Evolutionary conservation across 2,113 vertebrate species (phyloP).

Genomic region (Pitta sordida): DNA sequence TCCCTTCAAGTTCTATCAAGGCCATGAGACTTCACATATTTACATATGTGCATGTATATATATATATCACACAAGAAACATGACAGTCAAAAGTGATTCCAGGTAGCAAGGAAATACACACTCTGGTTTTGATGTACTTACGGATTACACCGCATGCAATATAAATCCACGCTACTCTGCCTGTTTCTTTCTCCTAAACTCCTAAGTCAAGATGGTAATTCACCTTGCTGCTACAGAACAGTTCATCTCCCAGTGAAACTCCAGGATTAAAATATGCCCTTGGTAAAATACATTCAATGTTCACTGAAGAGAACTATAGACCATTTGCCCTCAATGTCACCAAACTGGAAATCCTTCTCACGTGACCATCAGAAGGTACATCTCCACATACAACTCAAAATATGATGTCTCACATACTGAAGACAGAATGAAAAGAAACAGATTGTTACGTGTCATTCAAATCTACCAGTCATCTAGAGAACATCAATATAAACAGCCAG

Average conservation of each 20-base stretch:
- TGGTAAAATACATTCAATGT: background rate
- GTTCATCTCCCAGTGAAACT: background rate
- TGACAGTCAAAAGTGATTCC: background rate
- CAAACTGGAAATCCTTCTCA: background rate
- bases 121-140: background rate
- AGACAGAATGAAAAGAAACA: background rate
- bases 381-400: background rate
- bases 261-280: background rate
- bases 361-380: background rate
- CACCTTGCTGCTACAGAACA: background rate
- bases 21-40: background rate
- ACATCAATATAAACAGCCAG: background rate
- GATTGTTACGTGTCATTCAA: background rate
- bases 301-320: background rate
- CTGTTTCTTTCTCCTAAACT: background rate
- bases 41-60: rapidly evolving
- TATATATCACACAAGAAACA: background rate
- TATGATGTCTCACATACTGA: background rate
- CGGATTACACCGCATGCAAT: background rate
- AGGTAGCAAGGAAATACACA: background rate
- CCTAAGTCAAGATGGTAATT: rapidly evolving
- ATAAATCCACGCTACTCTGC: background rate
- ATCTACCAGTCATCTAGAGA: background rate
- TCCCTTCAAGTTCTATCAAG: background rate
- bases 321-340: background rate